Percentiles rank a stretch among this genome's conserved stretches.
phyloP scores from a whole-genome alignment of 2,797 vertebrate species.

The Sebastes minor region DNA sequence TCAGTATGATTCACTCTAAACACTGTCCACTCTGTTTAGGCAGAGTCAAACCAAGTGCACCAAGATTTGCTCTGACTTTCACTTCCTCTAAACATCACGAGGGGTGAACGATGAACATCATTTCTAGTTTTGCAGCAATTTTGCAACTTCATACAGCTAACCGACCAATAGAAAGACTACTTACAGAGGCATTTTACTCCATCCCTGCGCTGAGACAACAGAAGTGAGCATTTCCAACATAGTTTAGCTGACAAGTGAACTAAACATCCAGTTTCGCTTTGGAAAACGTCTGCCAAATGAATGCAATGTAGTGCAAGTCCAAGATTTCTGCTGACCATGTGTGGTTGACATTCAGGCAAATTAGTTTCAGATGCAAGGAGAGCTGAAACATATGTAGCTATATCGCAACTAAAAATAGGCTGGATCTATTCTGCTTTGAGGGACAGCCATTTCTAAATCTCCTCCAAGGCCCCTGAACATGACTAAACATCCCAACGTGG shows the following conservation, averaged over 20 bases:
- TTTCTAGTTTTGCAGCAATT: not conserved
- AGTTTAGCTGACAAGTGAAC: not conserved
- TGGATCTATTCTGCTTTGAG: not conserved
- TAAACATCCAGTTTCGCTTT: not conserved
- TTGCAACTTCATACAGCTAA: not conserved
- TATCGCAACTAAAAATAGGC: not conserved
- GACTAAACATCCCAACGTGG: not conserved
- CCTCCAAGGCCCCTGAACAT: too few relatives aligned
- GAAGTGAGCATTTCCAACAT: not conserved
- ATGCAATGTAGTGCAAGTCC: not conserved
- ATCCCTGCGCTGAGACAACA: not conserved
- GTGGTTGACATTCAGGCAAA: not conserved
- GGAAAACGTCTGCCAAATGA: not conserved
- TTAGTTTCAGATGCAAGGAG: not conserved
- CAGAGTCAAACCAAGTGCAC: not conserved
- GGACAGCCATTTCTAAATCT: not conserved
- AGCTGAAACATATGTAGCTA: not conserved
- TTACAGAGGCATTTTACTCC: not conserved
- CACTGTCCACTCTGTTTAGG: not conserved
- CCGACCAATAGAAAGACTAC: not conserved
- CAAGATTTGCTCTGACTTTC: conserved; percentile 3
- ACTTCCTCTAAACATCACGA: conserved; percentile 10
- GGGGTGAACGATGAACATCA: not conserved
- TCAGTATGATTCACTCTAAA: not conserved
- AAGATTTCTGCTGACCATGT: conserved; percentile 6